Evolutionary conservation across 2,797 vertebrate species (phyloP).

Genomic region (Crenichthys baileyi): DNA sequence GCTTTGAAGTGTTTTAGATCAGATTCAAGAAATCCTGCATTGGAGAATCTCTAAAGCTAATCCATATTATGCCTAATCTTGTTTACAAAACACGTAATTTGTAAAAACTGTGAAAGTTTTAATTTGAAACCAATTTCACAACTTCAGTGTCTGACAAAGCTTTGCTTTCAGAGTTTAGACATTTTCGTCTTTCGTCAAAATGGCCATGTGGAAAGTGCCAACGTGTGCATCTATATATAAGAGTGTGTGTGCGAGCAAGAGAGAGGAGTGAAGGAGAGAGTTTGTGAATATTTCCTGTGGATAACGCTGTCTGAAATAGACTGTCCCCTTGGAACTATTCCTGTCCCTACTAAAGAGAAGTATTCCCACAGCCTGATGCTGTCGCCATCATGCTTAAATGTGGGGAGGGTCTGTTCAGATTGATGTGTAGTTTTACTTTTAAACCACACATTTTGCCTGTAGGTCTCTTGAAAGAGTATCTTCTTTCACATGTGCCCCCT

Average conservation of each 20-base stretch:
- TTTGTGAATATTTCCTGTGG: conserved; percentile 56
- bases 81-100: neutral
- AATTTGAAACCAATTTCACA: conserved; percentile 9
- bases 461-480: too few species aligned
- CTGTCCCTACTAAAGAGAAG: too few species aligned
- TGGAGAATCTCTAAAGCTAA: too few species aligned
- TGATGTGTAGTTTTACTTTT: too few species aligned
- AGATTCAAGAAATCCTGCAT: too few species aligned
- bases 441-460: too few species aligned
- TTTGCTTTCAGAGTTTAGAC: conserved; percentile 19
- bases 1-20: too few species aligned
- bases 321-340: too few species aligned
- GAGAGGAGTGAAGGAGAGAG: neutral
- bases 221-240: conserved; percentile 13
- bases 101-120: conserved; percentile 3
- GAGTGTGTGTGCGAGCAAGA: neutral
- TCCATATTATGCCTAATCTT: neutral
- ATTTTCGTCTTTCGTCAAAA: conserved; percentile 46
- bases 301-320: conserved; percentile 29
- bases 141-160: conserved; percentile 18
- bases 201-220: conserved; percentile 27
- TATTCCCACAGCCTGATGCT: too few species aligned
- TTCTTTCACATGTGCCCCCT: too few species aligned
- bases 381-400: too few species aligned
- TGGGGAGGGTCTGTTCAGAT: too few species aligned